Base-by-base conservation (phyloP, 2,888 invertebrate species). In the Polydrusus cervinus region DNA sequence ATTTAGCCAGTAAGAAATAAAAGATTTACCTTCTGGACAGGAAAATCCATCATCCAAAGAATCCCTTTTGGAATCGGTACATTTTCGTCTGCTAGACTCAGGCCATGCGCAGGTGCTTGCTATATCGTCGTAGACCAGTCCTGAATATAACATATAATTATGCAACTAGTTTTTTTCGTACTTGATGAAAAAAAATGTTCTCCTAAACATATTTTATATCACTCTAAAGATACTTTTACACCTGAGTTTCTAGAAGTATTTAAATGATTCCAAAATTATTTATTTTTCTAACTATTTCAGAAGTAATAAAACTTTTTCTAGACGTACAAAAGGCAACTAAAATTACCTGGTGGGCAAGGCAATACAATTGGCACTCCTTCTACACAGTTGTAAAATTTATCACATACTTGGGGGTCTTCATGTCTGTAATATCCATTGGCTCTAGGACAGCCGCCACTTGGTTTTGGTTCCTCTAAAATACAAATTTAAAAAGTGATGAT, bases 391-490 rank as follows among this genome's bases (percentile, higher is more conserved):
- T 92, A 90, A 88, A 94, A 95, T 84, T 93, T 93, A 86, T 93
- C 93, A 82, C 95, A 95, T 0, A 92, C 90, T 87, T 89, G 85
- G 9, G 92, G 92, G 84, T 94, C 93, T 55, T 92, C 91, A 85
- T 94, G 94, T 62, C 90, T 90, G 89, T 92, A 95, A 86, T 92
- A 93, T 69, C 95, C 95, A 83, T 94, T 94, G 49, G 93, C 92
- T 75, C 94, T 89, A 2, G 94, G 94, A 84, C 95, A 95, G 66
- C 91, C 93, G 81, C 92, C 91, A 18, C 90, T 89, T 1, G 93
- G 90, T 80, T 93, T 91, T 0, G 94, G 91, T 78, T 93, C 92
- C 91, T 94, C 94, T 94, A 89, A 61, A 78, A 72, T n/a, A n/a
- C n/a, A n/a, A n/a, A n/a, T n/a, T n/a, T n/a, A n/a, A n/a, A n/a